phyloP scores from a whole-genome alignment of 2,888 invertebrate genomes.

The Onthophagus sagittarius region DNA sequence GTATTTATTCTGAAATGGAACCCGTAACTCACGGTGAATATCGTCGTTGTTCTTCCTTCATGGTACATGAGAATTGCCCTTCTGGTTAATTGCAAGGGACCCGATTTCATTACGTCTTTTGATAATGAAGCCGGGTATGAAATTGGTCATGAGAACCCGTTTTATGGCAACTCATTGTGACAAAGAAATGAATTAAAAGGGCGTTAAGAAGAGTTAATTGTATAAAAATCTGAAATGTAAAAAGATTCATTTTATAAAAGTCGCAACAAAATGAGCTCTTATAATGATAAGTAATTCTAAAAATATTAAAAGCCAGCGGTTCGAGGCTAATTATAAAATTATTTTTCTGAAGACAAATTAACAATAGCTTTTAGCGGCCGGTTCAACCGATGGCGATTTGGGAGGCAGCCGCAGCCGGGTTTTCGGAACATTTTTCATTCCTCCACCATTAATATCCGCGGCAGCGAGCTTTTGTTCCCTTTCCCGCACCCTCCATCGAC shows the following conservation, averaged over 20 bases:
- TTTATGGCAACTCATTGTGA: background rate
- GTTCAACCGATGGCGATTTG: background rate
- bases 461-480: background rate
- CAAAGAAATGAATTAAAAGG: background rate
- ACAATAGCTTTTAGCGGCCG: background rate
- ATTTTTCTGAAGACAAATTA: background rate
- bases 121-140: background rate
- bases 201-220: background rate
- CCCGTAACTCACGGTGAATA: background rate
- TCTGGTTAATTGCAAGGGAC: background rate
- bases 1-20: background rate
- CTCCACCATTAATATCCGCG: background rate
- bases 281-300: background rate
- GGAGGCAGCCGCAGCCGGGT: background rate
- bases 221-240: background rate
- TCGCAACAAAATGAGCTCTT: too few species aligned
- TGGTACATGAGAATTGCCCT: background rate
- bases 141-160: background rate
- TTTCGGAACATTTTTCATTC: background rate
- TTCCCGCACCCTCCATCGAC: background rate
- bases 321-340: background rate
- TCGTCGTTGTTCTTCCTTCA: background rate
- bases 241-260: background rate
- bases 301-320: background rate
- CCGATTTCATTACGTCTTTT: background rate